Conservation (phyloP, 2,888 invertebrate genomes). For the Rutpela maculata region DNA sequence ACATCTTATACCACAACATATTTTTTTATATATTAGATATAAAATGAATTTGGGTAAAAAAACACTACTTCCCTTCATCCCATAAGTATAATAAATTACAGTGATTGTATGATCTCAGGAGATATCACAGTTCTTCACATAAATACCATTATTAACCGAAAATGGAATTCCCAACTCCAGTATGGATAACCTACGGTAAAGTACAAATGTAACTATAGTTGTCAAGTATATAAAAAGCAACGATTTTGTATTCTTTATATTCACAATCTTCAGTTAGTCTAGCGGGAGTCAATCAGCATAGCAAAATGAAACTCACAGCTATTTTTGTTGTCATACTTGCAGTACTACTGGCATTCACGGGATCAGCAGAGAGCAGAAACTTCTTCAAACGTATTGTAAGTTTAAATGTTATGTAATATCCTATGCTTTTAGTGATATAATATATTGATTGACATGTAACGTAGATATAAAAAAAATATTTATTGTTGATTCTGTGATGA, state of each 20-base stretch:
- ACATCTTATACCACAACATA: too few relatives aligned
- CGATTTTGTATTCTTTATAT: background rate
- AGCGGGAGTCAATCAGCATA: background rate
- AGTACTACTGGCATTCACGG: slow-evolving; percentile 25
- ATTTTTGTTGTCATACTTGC: slow-evolving; percentile 30
- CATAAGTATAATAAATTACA: background rate
- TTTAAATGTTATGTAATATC: background rate
- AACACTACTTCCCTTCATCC: too few relatives aligned
- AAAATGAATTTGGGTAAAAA: too few relatives aligned
- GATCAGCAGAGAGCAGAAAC: slow-evolving; percentile 39
- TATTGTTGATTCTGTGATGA: too few relatives aligned
- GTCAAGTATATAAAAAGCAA: background rate
- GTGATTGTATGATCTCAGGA: too few relatives aligned
- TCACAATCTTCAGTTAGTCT: background rate
- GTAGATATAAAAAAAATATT: too few relatives aligned
- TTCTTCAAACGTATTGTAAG: slow-evolving; percentile 45
- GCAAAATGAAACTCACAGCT: slow-evolving; percentile 40
- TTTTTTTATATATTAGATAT: too few relatives aligned
- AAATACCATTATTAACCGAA: too few relatives aligned
- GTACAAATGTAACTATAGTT: background rate
- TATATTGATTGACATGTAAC: too few relatives aligned
- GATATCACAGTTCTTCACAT: background rate
- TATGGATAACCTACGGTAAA: background rate
- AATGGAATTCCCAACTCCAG: background rate
- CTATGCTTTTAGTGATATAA: too few relatives aligned